phyloP scores from a whole-genome alignment of 1,140 invertebrate genomes.

The Venustaconcha ellipsiformis region DNA sequence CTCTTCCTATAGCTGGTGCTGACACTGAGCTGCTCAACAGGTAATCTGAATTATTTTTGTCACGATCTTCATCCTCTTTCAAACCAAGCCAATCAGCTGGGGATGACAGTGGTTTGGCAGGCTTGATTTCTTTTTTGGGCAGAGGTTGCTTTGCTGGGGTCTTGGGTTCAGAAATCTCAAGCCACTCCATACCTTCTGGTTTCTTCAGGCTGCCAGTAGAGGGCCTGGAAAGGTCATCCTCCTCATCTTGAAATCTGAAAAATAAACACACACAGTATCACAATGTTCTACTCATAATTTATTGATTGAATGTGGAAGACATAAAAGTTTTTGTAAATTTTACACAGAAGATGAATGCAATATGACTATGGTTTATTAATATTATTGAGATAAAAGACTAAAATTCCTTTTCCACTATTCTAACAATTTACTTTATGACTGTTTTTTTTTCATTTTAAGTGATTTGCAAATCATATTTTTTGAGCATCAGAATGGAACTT shows the following conservation, averaged over 20 bases:
- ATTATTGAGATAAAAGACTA: too few relatives aligned
- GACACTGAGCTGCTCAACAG: constrained; percentile 22
- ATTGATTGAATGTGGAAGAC: too few relatives aligned
- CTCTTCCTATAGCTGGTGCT: constrained; percentile 8
- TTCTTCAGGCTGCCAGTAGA: neutral
- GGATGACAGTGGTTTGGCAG: constrained; percentile 11
- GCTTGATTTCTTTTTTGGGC: constrained; percentile 5
- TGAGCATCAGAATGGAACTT: too few relatives aligned
- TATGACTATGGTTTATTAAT: too few relatives aligned
- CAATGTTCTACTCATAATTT: neutral
- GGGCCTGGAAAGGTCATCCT: constrained; percentile 41
- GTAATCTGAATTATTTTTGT: constrained; percentile 35
- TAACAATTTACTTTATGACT: too few relatives aligned
- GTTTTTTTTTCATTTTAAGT: too few relatives aligned
- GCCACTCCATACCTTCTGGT: constrained; percentile 43
- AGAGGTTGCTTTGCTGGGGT: constrained; percentile 12
- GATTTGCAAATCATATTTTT: too few relatives aligned
- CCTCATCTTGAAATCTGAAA: constrained; percentile 53
- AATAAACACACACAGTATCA: neutral
- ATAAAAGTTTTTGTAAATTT: too few relatives aligned
- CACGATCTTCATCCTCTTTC: constrained; percentile 41
- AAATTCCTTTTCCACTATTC: too few relatives aligned
- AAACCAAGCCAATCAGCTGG: constrained; percentile 48
- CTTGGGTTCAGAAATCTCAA: constrained; percentile 33
- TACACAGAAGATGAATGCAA: too few relatives aligned